These are phyloP conservation scores for Cantharis lateralis DNA, from an alignment of 2,888 invertebrate genomes.

Conservation along the genomic window DNA sequence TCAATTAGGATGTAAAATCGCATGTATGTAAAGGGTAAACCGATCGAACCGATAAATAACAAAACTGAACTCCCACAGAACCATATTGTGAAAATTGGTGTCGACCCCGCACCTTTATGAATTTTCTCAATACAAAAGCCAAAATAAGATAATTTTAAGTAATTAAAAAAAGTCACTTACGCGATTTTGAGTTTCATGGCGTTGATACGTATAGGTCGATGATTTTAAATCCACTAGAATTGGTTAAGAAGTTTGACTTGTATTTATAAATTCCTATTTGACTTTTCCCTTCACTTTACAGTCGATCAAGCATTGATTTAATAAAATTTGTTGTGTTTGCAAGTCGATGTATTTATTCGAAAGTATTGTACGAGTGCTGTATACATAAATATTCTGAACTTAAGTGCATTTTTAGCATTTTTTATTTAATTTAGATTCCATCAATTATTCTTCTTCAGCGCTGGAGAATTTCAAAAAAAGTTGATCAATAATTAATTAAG, in stretches of 20 bases:
- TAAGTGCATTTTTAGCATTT: slow-evolving; percentile 26
- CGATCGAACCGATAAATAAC: background rate
- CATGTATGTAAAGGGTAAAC: background rate
- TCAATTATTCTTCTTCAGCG: background rate
- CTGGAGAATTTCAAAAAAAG: too few relatives aligned
- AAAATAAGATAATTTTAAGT: slow-evolving; percentile 1
- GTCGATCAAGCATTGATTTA: slow-evolving; percentile 40
- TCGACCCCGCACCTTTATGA: background rate
- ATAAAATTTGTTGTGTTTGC: slow-evolving; percentile 1
- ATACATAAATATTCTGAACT: slow-evolving; percentile 14
- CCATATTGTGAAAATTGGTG: background rate
- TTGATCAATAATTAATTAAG: background rate
- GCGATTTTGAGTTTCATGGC: slow-evolving; percentile 49
- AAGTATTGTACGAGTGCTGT: slow-evolving; percentile 7
- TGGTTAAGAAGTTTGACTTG: slow-evolving; percentile 48
- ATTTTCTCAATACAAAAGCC: background rate
- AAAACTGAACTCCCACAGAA: background rate
- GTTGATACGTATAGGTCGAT: slow-evolving; percentile 45
- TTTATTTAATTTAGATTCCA: slow-evolving; percentile 14
- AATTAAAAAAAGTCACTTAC: slow-evolving; percentile 44
- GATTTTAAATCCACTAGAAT: slow-evolving; percentile 50
- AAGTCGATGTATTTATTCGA: slow-evolving; percentile 5
- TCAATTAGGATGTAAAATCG: background rate
- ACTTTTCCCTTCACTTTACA: slow-evolving; percentile 56
- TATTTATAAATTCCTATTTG: slow-evolving; percentile 54